Conservation (phyloP, 2,888 invertebrate genomes). For the Pteria penguin region DNA sequence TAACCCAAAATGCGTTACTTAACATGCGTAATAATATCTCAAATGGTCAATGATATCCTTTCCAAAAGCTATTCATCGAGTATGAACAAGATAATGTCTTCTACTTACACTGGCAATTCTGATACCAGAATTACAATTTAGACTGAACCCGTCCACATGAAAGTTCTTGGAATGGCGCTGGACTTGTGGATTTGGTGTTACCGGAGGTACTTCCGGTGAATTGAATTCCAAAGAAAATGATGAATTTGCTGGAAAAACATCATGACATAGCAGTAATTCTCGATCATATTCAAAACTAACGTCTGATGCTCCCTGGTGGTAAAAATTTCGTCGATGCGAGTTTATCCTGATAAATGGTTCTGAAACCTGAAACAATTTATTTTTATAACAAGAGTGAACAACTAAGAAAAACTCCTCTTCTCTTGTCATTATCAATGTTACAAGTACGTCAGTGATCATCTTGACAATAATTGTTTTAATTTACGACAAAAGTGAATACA, state of each 20-base stretch:
- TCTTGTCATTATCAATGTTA: too few relatives aligned
- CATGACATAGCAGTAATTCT: neutral
- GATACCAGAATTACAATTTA: neutral
- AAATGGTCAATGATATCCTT: neutral
- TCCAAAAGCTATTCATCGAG: neutral
- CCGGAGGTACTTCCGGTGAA: neutral
- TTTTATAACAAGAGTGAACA: too few relatives aligned
- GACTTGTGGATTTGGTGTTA: neutral
- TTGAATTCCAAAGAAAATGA: neutral
- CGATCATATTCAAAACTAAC: too few relatives aligned
- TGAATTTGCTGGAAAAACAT: neutral
- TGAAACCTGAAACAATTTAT: too few relatives aligned
- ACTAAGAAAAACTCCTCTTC: too few relatives aligned
- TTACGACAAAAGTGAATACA: too few relatives aligned
- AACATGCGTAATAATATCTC: too few relatives aligned
- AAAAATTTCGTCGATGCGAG: too few relatives aligned
- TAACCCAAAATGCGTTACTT: too few relatives aligned
- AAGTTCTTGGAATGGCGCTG: neutral
- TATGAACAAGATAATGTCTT: neutral
- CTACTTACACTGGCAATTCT: neutral
- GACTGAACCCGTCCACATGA: neutral
- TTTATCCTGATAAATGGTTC: neutral
- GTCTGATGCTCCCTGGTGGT: too few relatives aligned
- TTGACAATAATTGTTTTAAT: too few relatives aligned
- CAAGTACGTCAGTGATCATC: too few relatives aligned